Conservation (phyloP, 2,888 invertebrate genomes). For the Isoperla grammatica region DNA sequence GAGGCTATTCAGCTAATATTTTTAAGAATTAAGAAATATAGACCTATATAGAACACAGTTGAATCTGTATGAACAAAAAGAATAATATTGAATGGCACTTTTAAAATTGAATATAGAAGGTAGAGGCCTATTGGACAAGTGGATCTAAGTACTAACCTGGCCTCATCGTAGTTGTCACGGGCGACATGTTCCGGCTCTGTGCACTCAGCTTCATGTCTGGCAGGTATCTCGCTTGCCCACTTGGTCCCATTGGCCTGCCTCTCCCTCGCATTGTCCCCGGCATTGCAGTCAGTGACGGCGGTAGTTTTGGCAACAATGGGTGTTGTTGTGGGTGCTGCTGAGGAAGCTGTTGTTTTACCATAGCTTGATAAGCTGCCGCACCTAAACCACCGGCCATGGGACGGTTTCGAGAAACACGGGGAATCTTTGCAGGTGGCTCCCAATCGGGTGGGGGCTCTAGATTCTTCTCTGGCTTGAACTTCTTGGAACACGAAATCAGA, state of each 20-base stretch:
- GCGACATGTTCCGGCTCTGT: conserved; percentile 33
- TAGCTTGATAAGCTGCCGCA: conserved; percentile 46
- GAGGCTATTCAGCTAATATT: no score
- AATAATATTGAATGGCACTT: no score
- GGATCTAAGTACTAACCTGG: conserved; percentile 38
- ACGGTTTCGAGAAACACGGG: conserved; percentile 54
- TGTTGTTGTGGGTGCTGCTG: conserved; percentile 37
- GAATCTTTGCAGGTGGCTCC: conserved; percentile 92
- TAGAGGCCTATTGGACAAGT: no score
- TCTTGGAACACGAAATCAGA: conserved; percentile 79
- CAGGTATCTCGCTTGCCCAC: conserved; percentile 39
- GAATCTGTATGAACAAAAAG: no score
- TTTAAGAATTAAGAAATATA: no score
- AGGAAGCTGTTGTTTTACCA: conserved; percentile 23
- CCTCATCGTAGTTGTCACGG: conserved; percentile 36
- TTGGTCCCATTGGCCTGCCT: conserved; percentile 46
- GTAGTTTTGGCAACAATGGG: conserved; percentile 45
- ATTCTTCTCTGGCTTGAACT: conserved; percentile 83
- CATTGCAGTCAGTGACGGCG: conserved; percentile 39
- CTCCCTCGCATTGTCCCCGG: conserved; percentile 39
- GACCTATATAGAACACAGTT: no score
- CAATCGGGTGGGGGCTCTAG: conserved; percentile 81
- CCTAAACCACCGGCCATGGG: conserved; percentile 30
- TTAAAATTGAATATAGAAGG: no score
- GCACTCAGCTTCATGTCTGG: conserved; percentile 2